Evolutionary conservation across 2,888 invertebrate species (phyloP), one percentile per base, ranked within the genome.

Genomic region (Drosophila emarginata): DNA sequence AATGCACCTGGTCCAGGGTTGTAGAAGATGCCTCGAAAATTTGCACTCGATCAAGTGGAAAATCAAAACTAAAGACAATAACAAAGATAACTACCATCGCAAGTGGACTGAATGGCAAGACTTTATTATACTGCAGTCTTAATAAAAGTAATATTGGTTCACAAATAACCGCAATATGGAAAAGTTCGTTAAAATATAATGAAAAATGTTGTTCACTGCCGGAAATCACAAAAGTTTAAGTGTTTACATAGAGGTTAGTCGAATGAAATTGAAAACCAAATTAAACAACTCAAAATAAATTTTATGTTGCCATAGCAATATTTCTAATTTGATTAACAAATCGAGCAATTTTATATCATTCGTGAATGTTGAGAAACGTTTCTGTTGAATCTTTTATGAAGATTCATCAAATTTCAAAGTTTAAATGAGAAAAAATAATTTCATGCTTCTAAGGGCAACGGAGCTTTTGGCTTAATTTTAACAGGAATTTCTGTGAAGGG

Each of bases 21-120:
- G 28, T 50, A 21, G 28, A 15, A 58, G 45, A 32, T 28, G 52
- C 21, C 57, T 57, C 60, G 63, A 67, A 74, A 45, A 67, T 86
- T 84, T 84, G 78, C 86, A 83, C 84, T 84, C 84, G 75, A 86
- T 83, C 86, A 84, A 84, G 84, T 84, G 84, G 84, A 84, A 84
- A 84, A 84, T 84, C 84, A 80, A 80, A 83, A 86, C 76, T 69
- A 74, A 71, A 77, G 66, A 64, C 52, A 70, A 63, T 58, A 53
- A 53, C 36, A 57, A 18, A 45, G 53, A 51, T 32, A 14, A 53
- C 23, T n/a, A 61, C 11, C 18, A 21, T 21, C 45, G 18, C 45
- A 45, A 45, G 18, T 18, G 45, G 45, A 45, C 45, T 45, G 45
- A 45, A 21, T 9, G 9, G 18, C 2, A 18, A 11, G 45, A 45